Percentiles rank a stretch among this genome's conserved stretches.
Evolutionary conservation across 2,797 vertebrate genomes (phyloP).

Genomic region (Mallotus villosus): DNA sequence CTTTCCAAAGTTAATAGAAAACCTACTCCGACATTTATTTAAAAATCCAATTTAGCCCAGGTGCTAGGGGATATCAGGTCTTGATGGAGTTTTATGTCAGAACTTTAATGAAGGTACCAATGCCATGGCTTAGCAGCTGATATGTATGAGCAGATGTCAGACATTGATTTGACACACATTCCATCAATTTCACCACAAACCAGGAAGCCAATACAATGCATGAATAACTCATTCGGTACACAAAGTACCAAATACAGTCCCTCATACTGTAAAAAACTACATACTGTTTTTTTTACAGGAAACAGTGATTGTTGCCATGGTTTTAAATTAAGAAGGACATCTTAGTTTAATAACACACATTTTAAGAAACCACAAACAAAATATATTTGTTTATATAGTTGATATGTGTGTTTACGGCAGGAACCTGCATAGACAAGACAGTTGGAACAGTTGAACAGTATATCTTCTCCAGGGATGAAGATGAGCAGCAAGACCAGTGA

Average conservation of each 20-base stretch:
- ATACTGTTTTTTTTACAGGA: background rate
- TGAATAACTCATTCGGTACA: constrained; percentile 70
- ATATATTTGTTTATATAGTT: background rate
- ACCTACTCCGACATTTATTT: constrained; percentile 78
- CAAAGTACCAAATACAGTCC: constrained; percentile 54
- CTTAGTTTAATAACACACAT: no score
- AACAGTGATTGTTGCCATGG: no score
- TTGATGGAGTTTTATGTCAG: constrained; percentile 76
- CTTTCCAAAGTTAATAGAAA: constrained; percentile 63
- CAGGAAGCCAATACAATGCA: constrained; percentile 70
- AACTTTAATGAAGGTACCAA: constrained; percentile 73
- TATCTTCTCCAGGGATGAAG: constrained; percentile 4
- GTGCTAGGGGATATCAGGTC: constrained; percentile 70
- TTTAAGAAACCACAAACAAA: constrained; percentile 20
- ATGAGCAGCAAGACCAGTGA: constrained; percentile 11
- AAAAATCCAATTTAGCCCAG: constrained; percentile 79
- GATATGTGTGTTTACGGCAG: background rate
- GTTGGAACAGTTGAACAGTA: background rate
- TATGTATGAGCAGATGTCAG: constrained; percentile 81
- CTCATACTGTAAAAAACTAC: constrained; percentile 20
- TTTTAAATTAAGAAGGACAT: no score
- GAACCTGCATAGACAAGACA: background rate
- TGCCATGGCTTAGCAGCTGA: constrained; percentile 70
- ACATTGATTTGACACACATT: constrained; percentile 75
- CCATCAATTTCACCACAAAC: constrained; percentile 75